Percentiles rank a stretch among this genome's conserved stretches.
Evolutionary conservation across 1,140 invertebrate genomes (phyloP).

Genomic region (Lucilia cuprina): DNA sequence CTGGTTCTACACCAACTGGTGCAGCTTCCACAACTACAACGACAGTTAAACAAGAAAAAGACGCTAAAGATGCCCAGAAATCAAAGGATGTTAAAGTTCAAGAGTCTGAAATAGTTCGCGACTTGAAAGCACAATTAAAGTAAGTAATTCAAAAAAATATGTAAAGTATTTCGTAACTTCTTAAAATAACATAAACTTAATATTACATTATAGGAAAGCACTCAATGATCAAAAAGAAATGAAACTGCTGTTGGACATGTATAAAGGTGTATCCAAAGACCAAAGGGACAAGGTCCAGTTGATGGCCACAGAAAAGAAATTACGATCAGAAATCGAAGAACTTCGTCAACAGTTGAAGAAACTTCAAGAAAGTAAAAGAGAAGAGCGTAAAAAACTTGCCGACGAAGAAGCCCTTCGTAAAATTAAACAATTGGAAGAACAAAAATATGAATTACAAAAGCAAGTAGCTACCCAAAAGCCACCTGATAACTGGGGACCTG

Average conservation of each 20-base stretch:
- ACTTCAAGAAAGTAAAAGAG: conserved; percentile 88
- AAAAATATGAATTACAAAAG: conserved; percentile 82
- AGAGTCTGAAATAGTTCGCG: conserved; percentile 76
- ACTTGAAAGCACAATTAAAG: conserved; percentile 92
- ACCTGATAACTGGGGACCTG: conserved; percentile 67
- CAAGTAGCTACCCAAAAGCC: conserved; percentile 87
- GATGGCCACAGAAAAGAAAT: conserved; percentile 94
- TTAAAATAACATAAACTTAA: neutral
- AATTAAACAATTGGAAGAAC: conserved; percentile 94
- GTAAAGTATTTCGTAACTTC: neutral
- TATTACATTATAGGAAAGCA: conserved; percentile 77
- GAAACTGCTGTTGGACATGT: conserved; percentile 95
- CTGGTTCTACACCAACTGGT: neutral
- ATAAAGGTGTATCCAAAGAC: conserved; percentile 95
- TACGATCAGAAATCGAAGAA: conserved; percentile 88
- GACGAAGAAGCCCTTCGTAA: conserved; percentile 95
- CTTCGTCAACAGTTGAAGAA: conserved; percentile 84
- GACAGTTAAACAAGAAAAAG: conserved; percentile 66
- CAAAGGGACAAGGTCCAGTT: conserved; percentile 94
- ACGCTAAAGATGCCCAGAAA: conserved; percentile 64
- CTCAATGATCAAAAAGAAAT: conserved; percentile 91
- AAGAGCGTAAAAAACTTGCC: conserved; percentile 89
- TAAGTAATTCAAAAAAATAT: conserved; percentile 63
- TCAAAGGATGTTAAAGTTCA: conserved; percentile 69
- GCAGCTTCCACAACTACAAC: conserved; percentile 40